Evolutionary conservation across 2,113 vertebrate species (phyloP), one percentile per base, ranked within the genome.

Genomic region (Corapipo altera): DNA sequence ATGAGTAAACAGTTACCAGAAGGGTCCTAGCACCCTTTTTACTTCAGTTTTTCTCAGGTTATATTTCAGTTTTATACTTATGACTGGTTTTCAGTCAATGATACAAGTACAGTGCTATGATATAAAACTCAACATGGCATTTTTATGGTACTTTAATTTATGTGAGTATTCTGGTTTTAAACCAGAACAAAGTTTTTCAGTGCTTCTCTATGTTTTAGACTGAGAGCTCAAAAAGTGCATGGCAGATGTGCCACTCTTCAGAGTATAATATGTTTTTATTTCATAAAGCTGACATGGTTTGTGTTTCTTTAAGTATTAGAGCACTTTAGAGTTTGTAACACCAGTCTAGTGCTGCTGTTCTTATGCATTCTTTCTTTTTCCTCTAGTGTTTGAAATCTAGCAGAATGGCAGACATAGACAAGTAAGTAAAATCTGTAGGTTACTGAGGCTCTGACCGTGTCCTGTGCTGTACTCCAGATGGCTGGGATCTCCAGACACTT

Each of bases 371-470:
- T 75, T 82, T 46, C 96, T 96, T 94, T 95, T 80, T 2, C 5
- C 9, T 74, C 33, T 86, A 96, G 95, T 85, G 51, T 91, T 92
- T 89, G 95, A 89, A 93, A 76, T 97, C 96, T 91, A 85, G 85
- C 59, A 98, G 96, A 97, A 99, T 99, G 99, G 99, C 99, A 97
- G 99, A 99, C 96, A 97, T 99, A 85, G 99, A 99, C 98, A 99
- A 99, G 99, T 99, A 98, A 99, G 99, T 99, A 85, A 86, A 71
- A 78, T 79, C n/a, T 69, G 19, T 52, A 30, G 43, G 9, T 79
- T 52, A 16, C 32, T 62, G n/a, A 27, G 13, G n/a, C 37, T 76
- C 18, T 61, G 20, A 33, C 30, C 52, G 10, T 78, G 61, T 62
- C 23, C 23, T 76, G 2, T 82, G 19, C 23, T 51, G 15, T 90